Evolutionary conservation across 2,888 invertebrate species (phyloP), one percentile per base, ranked within the genome.

Genomic region (Entomobrya multifasciata): DNA sequence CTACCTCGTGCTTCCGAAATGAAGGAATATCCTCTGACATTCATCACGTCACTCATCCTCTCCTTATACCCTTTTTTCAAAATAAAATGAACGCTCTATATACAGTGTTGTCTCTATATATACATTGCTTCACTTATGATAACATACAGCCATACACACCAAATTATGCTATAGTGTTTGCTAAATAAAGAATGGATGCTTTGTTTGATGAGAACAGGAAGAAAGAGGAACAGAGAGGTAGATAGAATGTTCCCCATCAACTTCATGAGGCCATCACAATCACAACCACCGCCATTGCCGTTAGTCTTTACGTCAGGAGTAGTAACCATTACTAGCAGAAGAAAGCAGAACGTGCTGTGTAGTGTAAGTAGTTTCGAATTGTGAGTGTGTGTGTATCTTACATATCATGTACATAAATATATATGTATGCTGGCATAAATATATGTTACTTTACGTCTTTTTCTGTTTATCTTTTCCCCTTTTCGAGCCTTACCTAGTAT

Each of bases 191-290:
- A n/a, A n/a, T n/a, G n/a, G n/a, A 25, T 1, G 25, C 22, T 47
- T 22, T 70, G 47, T 44, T 70, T 74, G 17, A 30, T 52, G 49
- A 74, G 36, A 62, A 36, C 62, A 55, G n/a, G 27, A 55, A 55
- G 36, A 76, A 57, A 57, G 41, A 76, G 25, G 6, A n/a, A 36
- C 17, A 25, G 30, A 65, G 22, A 30, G 30, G 36, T n/a, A n/a
- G n/a, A 41, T 49, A 49, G 67, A 30, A 80, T 80, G 80, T 36
- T 80, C 80, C 67, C 65, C 80, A 55, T 80, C 52, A 52, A 80
- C 67, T 80, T 55, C 60, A 60, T 74, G 77, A 77, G 36, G 22
- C 13, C 22, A 36, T 55, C 44, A 41, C 47, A n/a, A 67, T 13
- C 17, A 10, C 41, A 11, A n/a, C 52, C 22, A 36, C n/a, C n/a